Conservation (phyloP, 2,888 invertebrate species). For the Pheosia gnoma region DNA sequence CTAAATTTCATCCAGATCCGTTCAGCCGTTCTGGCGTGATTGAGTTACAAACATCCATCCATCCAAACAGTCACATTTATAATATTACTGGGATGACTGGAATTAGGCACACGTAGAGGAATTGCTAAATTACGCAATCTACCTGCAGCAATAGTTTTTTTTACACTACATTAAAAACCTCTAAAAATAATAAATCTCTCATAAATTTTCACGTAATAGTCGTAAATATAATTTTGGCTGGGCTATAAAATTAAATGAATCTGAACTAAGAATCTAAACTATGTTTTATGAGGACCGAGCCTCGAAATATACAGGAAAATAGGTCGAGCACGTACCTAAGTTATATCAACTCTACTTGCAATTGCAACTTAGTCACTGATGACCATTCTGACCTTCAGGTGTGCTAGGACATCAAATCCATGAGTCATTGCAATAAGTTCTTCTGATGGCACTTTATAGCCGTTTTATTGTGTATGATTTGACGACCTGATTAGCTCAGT, state of each 20-base stretch:
- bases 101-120: no score
- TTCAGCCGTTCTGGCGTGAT: no score
- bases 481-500: no score
- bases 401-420: neutral
- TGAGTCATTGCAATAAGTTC: neutral
- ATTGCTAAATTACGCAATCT: no score
- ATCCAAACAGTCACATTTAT: no score
- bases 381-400: constrained; percentile 1
- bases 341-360: neutral
- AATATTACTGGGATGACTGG: no score
- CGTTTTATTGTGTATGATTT: neutral
- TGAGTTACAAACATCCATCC: no score
- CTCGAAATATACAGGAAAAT: neutral
- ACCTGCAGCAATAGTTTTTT: no score
- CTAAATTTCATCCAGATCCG: no score
- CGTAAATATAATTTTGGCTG: constrained; percentile 5
- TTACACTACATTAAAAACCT: no score
- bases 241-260: constrained; percentile 4
- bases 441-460: neutral
- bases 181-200: no score
- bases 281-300: neutral
- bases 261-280: neutral
- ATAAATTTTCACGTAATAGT: neutral
- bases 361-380: constrained; percentile 4
- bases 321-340: neutral